phyloP scores from a whole-genome alignment of 2,797 vertebrate genomes.

The Vultur gryphus region DNA sequence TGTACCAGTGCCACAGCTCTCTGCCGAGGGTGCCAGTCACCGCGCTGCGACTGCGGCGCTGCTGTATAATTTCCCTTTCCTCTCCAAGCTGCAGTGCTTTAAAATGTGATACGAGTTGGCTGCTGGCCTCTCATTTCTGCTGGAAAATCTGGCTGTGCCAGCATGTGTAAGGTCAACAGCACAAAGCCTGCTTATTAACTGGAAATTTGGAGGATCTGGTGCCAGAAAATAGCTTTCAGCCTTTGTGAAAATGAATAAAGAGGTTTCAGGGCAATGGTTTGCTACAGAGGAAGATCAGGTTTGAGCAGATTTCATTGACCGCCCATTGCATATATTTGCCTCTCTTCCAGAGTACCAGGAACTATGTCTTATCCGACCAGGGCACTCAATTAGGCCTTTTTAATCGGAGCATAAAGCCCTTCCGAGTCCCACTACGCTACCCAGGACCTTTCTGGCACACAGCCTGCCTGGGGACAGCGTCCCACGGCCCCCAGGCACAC shows the following conservation, averaged over 20 bases:
- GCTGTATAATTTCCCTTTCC: background rate
- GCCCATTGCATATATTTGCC: background rate
- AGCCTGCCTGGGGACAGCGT: background rate
- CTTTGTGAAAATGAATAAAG: conserved; percentile 39
- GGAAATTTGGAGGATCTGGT: conserved; percentile 39
- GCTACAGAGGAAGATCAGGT: background rate
- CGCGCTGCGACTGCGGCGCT: background rate
- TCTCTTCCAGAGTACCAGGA: background rate
- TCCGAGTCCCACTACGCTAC: fast-evolving
- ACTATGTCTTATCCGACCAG: background rate
- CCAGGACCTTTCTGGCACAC: fast-evolving
- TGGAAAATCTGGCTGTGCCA: conserved; percentile 36
- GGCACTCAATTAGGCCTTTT: background rate
- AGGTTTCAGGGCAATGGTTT: conserved; percentile 32
- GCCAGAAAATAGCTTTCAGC: conserved; percentile 50
- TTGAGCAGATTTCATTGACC: background rate
- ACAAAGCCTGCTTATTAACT: conserved; percentile 61
- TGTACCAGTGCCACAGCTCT: conserved; percentile 28
- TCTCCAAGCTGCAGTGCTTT: background rate
- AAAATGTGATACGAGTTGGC: background rate
- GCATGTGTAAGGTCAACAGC: conserved; percentile 39
- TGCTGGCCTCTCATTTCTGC: conserved; percentile 26
- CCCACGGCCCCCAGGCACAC: fast-evolving
- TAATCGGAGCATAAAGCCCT: background rate
- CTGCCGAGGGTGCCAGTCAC: conserved; percentile 43